phyloP scores from a whole-genome alignment of 1,140 invertebrate species.

The Drosophila asahinai region DNA sequence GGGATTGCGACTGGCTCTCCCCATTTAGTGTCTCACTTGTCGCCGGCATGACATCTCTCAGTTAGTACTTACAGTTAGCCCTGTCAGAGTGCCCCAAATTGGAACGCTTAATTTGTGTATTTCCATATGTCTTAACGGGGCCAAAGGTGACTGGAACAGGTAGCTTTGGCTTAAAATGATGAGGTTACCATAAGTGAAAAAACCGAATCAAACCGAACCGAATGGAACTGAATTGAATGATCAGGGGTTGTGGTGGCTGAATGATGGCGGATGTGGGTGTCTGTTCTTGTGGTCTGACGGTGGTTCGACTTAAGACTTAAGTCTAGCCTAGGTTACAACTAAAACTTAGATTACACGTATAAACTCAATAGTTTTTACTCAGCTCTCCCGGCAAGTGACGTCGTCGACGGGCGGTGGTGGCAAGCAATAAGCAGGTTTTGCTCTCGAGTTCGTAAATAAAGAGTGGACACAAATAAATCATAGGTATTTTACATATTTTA shows the following conservation, averaged over 20 bases:
- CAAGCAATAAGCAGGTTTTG: conserved; percentile 26
- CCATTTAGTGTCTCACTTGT: conserved; percentile 19
- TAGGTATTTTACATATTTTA: conserved; percentile 17
- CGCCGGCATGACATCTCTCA: conserved; percentile 29
- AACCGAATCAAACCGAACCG: conserved; percentile 28
- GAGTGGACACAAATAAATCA: conserved; percentile 18
- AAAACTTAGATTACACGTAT: conserved; percentile 28
- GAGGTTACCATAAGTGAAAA: conserved; percentile 25
- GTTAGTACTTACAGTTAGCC: conserved; percentile 67
- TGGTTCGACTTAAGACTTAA: conserved; percentile 44
- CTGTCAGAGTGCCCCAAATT: conserved; percentile 34
- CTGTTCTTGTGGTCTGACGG: conserved; percentile 36
- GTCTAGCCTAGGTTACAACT: conserved; percentile 43
- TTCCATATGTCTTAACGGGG: conserved; percentile 23
- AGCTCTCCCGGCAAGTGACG: conserved; percentile 9
- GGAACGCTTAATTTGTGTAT: conserved; percentile 43
- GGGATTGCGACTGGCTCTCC: conserved; percentile 38
- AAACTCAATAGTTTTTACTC: conserved; percentile 6
- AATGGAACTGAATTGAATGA: conserved; percentile 49
- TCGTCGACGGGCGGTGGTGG: conserved; percentile 18
- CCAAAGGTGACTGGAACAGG: conserved; percentile 12
- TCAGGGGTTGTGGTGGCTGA: conserved; percentile 16
- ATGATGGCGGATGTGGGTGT: conserved; percentile 15
- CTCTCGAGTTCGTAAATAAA: conserved; percentile 15
- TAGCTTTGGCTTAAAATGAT: conserved; percentile 24